Percentiles rank a stretch among this genome's conserved stretches.
These are phyloP conservation scores for Pteronura brasiliensis DNA, from an alignment of 2,113 vertebrate genomes.

Conservation along the genomic window DNA sequence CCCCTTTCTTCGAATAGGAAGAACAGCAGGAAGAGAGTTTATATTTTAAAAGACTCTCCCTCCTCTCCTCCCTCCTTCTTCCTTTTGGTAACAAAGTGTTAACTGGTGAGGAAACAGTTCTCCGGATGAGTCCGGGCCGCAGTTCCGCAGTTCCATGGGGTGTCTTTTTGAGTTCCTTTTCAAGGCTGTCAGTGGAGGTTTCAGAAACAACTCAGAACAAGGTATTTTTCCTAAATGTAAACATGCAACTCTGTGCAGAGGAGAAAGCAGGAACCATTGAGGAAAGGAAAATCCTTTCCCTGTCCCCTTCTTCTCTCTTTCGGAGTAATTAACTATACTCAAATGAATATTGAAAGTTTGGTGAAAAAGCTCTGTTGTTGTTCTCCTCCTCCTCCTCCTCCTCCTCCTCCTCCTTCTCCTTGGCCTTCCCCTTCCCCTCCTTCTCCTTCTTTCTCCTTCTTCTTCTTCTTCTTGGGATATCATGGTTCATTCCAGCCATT, in stretches of 20 bases:
- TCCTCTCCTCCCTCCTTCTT: background rate
- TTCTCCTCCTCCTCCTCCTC: too few species aligned
- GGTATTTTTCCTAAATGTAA: constrained; percentile 38
- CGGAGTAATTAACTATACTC: constrained; percentile 34
- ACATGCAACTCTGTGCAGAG: constrained; percentile 31
- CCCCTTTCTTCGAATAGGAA: constrained; percentile 31
- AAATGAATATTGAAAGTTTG: constrained; percentile 55
- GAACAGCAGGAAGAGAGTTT: constrained; percentile 46
- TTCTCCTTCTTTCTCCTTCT: background rate
- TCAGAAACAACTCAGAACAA: background rate
- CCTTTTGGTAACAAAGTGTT: constrained; percentile 41
- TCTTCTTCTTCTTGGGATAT: background rate
- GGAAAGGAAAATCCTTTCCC: constrained; percentile 29
- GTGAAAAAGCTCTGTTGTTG: background rate
- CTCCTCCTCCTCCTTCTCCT: background rate
- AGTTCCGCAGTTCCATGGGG: background rate
- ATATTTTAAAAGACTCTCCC: background rate
- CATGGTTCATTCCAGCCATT: constrained; percentile 44
- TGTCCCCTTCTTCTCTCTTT: background rate
- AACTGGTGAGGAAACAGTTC: background rate
- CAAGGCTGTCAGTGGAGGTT: constrained; percentile 32
- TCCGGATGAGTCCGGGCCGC: background rate
- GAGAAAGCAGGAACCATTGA: background rate
- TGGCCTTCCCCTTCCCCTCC: background rate
- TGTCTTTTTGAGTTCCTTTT: constrained; percentile 19